These are phyloP conservation scores for Cetoscarus ocellatus DNA, from an alignment of 2,797 vertebrate genomes.

Conservation along the genomic window DNA sequence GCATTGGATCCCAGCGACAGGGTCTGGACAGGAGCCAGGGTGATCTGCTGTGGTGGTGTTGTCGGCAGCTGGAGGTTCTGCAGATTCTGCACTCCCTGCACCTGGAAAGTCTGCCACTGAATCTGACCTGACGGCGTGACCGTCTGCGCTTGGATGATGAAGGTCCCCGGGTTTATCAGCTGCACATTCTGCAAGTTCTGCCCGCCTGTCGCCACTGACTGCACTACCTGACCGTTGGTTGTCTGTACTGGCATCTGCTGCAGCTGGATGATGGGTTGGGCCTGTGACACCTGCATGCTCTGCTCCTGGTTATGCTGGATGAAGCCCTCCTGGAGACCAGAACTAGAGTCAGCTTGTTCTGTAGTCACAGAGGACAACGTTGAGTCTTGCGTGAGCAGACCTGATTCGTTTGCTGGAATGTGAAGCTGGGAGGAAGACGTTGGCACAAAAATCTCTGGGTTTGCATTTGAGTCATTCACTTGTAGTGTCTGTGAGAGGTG, in stretches of 20 bases:
- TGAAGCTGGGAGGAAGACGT: conserved; percentile 93
- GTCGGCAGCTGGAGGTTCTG: conserved; percentile 99
- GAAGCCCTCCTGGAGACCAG: conserved; percentile 91
- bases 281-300: conserved; percentile 91
- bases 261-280: conserved; percentile 94
- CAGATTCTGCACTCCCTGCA: conserved; percentile 98
- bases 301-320: conserved; percentile 93
- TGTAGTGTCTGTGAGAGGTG: conserved; percentile 91
- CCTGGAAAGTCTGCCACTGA: conserved; percentile 99
- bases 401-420: conserved; percentile 90
- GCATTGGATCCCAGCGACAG: conserved; percentile 93
- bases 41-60: conserved; percentile 96
- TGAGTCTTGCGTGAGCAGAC: conserved; percentile 90
- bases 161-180: conserved; percentile 97
- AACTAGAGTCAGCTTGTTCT: conserved; percentile 89
- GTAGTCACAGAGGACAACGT: conserved; percentile 81
- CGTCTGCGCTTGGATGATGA: conserved; percentile 99
- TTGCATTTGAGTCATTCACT: conserved; percentile 89
- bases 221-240: conserved; percentile 93
- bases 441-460: conserved; percentile 97
- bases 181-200: conserved; percentile 96
- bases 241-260: conserved; percentile 92
- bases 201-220: conserved; percentile 88
- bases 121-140: conserved; percentile 98
- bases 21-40: conserved; percentile 96